A percentile compares a stretch with the other conserved stretches of the same genome.
Evolutionary conservation across 2,888 invertebrate genomes (phyloP).

Genomic region (Rhaphigaster nebulosa): DNA sequence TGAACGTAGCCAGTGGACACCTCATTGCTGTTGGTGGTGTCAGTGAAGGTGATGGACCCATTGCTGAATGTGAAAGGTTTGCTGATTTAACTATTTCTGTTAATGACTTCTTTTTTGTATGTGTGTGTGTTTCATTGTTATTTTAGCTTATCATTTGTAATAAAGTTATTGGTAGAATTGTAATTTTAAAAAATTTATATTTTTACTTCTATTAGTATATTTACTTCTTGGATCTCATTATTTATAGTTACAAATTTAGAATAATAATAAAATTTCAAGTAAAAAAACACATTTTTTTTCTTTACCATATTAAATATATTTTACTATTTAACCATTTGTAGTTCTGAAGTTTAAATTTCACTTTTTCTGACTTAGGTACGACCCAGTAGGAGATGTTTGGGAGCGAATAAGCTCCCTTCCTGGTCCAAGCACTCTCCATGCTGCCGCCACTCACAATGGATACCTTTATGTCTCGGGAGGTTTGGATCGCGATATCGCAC

Average conservation of each 20-base stretch:
- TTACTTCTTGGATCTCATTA: too few relatives aligned
- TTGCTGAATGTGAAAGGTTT: constrained; percentile 64
- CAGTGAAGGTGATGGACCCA: constrained; percentile 73
- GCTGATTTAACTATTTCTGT: neutral
- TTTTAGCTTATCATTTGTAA: neutral
- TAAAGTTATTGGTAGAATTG: too few relatives aligned
- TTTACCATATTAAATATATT: neutral
- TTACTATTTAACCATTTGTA: neutral
- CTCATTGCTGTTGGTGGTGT: constrained; percentile 78
- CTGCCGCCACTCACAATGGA: constrained; percentile 70
- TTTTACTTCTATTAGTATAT: too few relatives aligned
- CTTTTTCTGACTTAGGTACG: constrained; percentile 69
- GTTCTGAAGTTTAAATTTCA: neutral
- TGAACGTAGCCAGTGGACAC: constrained; percentile 73
- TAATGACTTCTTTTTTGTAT: neutral
- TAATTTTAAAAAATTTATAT: too few relatives aligned
- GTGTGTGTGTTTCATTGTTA: neutral
- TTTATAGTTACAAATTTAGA: too few relatives aligned
- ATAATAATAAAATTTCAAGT: neutral
- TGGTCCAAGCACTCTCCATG: constrained; percentile 75
- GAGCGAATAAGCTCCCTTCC: constrained; percentile 73
- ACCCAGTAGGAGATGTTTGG: constrained; percentile 74
- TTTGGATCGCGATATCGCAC: constrained; percentile 73
- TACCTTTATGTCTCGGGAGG: constrained; percentile 72
- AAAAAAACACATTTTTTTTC: neutral